Conservation (phyloP, 2,113 vertebrate species). For the Ursus arctos region DNA sequence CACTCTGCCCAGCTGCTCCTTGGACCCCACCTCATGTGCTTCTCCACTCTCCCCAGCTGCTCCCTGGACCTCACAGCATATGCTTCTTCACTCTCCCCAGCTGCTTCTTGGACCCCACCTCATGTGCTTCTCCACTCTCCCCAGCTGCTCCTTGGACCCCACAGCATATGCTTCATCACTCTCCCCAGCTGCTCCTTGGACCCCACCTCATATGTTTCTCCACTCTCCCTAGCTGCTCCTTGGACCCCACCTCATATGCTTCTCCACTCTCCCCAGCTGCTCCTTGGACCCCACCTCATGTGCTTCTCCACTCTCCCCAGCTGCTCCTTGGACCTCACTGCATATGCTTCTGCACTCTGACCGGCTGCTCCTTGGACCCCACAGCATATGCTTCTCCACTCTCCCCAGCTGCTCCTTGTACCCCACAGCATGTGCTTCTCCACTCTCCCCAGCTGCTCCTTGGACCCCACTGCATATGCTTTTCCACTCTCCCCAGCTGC, state of each 20-base stretch:
- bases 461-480: background rate
- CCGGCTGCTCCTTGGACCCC: background rate
- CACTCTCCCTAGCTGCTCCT: no score
- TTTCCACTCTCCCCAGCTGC: background rate
- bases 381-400: background rate
- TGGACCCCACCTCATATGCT: rapidly evolving
- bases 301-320: background rate
- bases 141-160: no score
- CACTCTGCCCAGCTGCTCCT: background rate
- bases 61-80: no score
- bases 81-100: rapidly evolving
- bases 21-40: no score
- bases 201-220: no score
- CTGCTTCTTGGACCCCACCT: no score
- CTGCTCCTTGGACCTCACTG: background rate
- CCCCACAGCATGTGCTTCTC: no score
- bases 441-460: no score
- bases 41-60: no score
- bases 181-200: background rate
- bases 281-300: no score
- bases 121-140: background rate
- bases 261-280: no score
- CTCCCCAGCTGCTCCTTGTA: rapidly evolving
- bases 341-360: background rate
- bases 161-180: background rate